Base-by-base conservation (phyloP, 2,797 vertebrate genomes). In the Caiman crocodilus region DNA sequence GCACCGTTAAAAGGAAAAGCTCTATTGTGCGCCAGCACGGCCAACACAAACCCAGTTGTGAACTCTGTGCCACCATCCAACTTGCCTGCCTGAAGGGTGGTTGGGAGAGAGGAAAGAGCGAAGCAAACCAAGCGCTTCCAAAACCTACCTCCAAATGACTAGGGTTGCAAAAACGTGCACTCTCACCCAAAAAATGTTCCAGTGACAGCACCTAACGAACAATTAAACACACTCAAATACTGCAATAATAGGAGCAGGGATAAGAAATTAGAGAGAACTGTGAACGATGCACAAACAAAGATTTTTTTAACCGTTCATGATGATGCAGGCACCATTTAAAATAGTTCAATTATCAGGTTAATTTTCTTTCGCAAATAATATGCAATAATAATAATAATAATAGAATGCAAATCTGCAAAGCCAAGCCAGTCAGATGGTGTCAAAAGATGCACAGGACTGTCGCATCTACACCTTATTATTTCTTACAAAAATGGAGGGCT, bases 381-480 rank as follows among this genome's bases (percentile, higher is more conserved):
- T 10, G 42, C 42, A 50, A 50, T 50, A 50, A 50, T 42, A 50
- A 50, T 50, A 50, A 50, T 42, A 42, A 42, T 50, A 50, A 50
- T 50, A 50, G 10, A 50, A 50, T 50, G 42, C 42, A 50, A 50
- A 42, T 25, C 42, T 42, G 0, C 0, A 30, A 63, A 77, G 84
- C 56, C 1, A 0, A 87, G 89, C 1, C 18, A 59, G 16, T 73
- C 16, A 73, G 35, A 42, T 71, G 67, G 67, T 42, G 14, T 42
- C 69, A 50, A 73, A 73, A 50, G 90, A 79, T 30, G 85, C 71
- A 71, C 18, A n/a, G 82, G 79, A 58, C 79, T 30, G 80, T 0
- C 6, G 32, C 59, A 57, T 80, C 84, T 79, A 87, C 94, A 95
- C 93, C 85, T 96, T 81, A 61, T 56, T 8, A 61, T 56, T 8